phyloP scores from a whole-genome alignment of 30 jellyfish, hydroid and myxozoan genomes.

The Hydractinia symbiolongicarpus region DNA sequence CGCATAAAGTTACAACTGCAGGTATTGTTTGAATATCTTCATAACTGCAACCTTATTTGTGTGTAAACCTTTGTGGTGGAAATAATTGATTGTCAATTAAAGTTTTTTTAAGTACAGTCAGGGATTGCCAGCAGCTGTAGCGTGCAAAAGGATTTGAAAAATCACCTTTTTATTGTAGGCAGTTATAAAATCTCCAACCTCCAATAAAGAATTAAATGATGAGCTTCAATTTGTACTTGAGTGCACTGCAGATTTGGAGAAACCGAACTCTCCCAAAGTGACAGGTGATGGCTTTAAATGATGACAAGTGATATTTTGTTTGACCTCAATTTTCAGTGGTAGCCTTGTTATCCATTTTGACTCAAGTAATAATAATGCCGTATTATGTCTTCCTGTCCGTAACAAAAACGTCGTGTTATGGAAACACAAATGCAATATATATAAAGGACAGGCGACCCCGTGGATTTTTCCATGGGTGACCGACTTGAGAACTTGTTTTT shows the following conservation, averaged over 20 bases:
- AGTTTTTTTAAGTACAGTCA: not conserved
- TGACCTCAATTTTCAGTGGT: not conserved
- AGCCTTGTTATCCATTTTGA: not conserved
- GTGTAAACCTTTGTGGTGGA: not conserved
- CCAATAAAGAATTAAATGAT: constrained; percentile 11
- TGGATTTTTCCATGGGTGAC: too few relatives aligned
- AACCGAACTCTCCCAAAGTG: constrained; percentile 59
- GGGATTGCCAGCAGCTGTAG: not conserved
- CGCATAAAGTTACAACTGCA: constrained; percentile 35
- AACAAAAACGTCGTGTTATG: not conserved
- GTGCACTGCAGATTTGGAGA: constrained; percentile 44
- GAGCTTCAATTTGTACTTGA: constrained; percentile 49
- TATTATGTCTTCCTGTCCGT: not conserved
- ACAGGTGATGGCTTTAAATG: constrained; percentile 30
- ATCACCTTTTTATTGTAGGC: not conserved
- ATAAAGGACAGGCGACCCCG: too few relatives aligned
- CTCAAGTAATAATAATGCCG: not conserved
- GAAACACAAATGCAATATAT: not conserved
- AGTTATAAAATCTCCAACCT: not conserved
- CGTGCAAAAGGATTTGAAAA: not conserved
- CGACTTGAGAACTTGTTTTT: not conserved
- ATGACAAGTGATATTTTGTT: not conserved
- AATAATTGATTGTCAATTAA: not conserved
- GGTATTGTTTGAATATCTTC: constrained; percentile 9
- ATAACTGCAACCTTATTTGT: not conserved